A percentile compares a stretch with the other conserved stretches of the same genome.
phyloP scores from a whole-genome alignment of 2,113 vertebrate species.

The Circaetus gallicus region DNA sequence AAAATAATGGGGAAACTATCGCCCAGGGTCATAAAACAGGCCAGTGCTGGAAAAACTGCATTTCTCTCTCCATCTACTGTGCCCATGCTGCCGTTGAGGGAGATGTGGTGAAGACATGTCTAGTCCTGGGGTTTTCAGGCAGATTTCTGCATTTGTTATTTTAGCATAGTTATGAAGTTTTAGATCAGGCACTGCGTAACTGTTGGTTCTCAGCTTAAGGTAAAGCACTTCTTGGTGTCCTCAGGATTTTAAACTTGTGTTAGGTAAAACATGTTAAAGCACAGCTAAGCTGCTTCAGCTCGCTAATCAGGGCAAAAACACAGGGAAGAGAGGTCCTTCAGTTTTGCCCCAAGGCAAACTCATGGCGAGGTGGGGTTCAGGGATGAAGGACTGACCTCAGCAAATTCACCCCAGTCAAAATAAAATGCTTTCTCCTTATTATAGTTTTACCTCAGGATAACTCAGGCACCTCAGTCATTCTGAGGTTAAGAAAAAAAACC shows the following conservation, averaged over 20 bases:
- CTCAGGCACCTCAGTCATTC: not conserved
- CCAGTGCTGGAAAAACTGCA: not conserved
- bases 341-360: not conserved
- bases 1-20: not conserved
- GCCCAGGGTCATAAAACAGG: not conserved
- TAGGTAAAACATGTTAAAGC: not conserved
- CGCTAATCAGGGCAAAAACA: not conserved
- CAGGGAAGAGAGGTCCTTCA: not conserved
- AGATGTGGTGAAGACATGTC: not conserved
- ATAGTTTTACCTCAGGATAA: not conserved
- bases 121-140: not conserved
- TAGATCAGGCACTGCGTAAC: not conserved
- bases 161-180: not conserved
- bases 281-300: not conserved
- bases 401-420: not conserved
- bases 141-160: not conserved
- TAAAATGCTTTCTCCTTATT: not conserved
- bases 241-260: not conserved
- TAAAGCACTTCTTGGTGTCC: not conserved
- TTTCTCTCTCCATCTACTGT: not conserved
- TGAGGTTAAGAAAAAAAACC: not conserved
- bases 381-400: not conserved
- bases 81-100: rapidly evolving
- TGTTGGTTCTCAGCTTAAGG: not conserved
- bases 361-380: not conserved